Base-by-base conservation (phyloP, 2,797 vertebrate species). In the Dendrocincla fuliginosa region DNA sequence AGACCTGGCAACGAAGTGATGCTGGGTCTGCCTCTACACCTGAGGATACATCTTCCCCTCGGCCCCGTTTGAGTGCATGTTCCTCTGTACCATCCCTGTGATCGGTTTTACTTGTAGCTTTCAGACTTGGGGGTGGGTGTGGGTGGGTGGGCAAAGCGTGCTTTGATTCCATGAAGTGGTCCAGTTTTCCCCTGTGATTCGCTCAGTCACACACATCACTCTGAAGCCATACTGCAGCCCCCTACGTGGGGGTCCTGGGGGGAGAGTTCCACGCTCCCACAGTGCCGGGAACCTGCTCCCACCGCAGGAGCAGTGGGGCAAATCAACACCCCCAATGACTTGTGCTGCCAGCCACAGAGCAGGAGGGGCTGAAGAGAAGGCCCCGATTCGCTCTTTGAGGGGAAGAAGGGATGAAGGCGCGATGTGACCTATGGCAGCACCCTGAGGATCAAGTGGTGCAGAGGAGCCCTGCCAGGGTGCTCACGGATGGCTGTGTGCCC, bases 81-180 rank as follows among this genome's bases (percentile, higher is more conserved):
- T 97, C 95, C 97, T 97, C 97, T 96, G 44, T 95, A 27, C 94
- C 98, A 96, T 97, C 97, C 95, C 97, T 96, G 95, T 97, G 96
- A 93, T 90, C 74, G 30, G 86, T 96, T 95, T 96, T 96, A 92
- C 82, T 96, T 88, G 91, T 97, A 95, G 94, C 91, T 90, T 97
- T 97, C 84, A 89, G 93, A 95, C 94, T 97, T 96, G 95, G 89
- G 79, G 86, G 93, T 18, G 81, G 89, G 96, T 73, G 77, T 91
- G 94, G n/a, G 76, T 20, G 95, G 89, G 86, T 4, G 87, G 94
- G 89, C 77, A 35, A 93, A 96, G 92, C 53, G 80, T 96, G 97
- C 88, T 97, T 97, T 96, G 84, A 71, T 96, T 95, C 67, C 65
- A 80, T 93, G 67, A 88, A 60, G 87, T 88, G 87, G 68, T 96